phyloP scores from a whole-genome alignment of 1,140 invertebrate genomes.

The Carposina sasakii region DNA sequence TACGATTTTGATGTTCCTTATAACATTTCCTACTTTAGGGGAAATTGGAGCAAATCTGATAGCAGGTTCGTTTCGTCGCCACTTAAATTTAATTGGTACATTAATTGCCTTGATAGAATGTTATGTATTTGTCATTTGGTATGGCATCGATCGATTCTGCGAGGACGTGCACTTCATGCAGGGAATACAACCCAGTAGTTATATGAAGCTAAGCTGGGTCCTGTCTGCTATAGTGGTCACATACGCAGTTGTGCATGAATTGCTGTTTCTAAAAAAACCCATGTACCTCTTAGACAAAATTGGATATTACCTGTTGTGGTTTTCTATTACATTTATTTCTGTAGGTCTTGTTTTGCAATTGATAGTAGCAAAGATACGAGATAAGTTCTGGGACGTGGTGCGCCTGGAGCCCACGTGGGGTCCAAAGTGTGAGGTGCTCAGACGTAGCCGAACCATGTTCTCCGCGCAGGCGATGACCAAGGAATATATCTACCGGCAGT shows the following conservation, averaged over 20 bases:
- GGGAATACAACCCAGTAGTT: slow-evolving; percentile 43
- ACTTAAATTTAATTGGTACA: slow-evolving; percentile 26
- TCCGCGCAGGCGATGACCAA: slow-evolving; percentile 63
- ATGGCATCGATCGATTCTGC: slow-evolving; percentile 45
- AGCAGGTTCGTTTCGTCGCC: slow-evolving; percentile 21
- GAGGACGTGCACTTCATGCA: slow-evolving; percentile 64
- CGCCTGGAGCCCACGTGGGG: slow-evolving; percentile 44
- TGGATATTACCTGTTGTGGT: too few species aligned
- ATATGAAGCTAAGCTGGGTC: slow-evolving; percentile 41
- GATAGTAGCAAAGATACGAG: slow-evolving; percentile 25
- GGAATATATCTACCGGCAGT: slow-evolving; percentile 62
- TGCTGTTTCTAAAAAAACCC: neutral
- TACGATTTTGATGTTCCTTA: slow-evolving; percentile 32
- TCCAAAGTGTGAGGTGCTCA: slow-evolving; percentile 38
- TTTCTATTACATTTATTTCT: too few species aligned
- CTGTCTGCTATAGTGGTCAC: slow-evolving; percentile 25
- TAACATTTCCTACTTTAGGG: slow-evolving; percentile 42
- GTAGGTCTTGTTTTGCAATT: slow-evolving; percentile 28
- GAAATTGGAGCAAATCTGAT: slow-evolving; percentile 25
- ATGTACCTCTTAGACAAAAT: too few species aligned
- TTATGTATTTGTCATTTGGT: slow-evolving; percentile 44
- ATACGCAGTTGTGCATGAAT: slow-evolving; percentile 34
- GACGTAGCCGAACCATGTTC: slow-evolving; percentile 57
- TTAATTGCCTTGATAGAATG: slow-evolving; percentile 37
- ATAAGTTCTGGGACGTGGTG: slow-evolving; percentile 20